A percentile compares a stretch with the other conserved stretches of the same genome.
phyloP scores from a whole-genome alignment of 2,113 vertebrate genomes.

The Nycticryphes semicollaris region DNA sequence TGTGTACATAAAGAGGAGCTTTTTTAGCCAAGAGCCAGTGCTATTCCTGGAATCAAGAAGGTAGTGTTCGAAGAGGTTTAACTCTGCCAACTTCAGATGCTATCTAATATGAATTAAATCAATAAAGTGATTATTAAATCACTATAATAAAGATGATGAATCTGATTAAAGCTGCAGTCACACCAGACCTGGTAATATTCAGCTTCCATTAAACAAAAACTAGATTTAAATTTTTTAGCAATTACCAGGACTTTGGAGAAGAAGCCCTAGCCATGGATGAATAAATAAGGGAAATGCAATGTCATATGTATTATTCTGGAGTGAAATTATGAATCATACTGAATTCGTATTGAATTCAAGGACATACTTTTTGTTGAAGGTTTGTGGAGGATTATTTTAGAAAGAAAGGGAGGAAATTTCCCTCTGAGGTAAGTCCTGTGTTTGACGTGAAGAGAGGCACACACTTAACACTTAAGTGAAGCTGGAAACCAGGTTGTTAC shows the following conservation, averaged over 20 bases:
- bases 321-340: background rate
- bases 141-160: background rate
- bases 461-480: background rate
- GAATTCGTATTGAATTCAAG: background rate
- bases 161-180: background rate
- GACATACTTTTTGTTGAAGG: background rate
- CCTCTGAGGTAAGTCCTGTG: background rate
- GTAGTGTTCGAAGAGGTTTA: background rate
- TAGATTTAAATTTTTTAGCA: background rate
- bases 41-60: background rate
- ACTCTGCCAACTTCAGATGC: background rate
- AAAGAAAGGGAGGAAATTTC: background rate
- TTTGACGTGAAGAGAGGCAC: background rate
- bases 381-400: background rate
- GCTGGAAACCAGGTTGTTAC: background rate
- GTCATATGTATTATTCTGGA: background rate
- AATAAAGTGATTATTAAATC: conserved; percentile 34
- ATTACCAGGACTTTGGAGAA: background rate
- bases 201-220: background rate
- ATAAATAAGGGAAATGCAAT: background rate
- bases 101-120: conserved; percentile 23
- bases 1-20: rapidly evolving
- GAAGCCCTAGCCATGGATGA: background rate
- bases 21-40: background rate
- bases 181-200: background rate